Conservation (phyloP, 1,140 invertebrate genomes). For the Wasmannia auropunctata region DNA sequence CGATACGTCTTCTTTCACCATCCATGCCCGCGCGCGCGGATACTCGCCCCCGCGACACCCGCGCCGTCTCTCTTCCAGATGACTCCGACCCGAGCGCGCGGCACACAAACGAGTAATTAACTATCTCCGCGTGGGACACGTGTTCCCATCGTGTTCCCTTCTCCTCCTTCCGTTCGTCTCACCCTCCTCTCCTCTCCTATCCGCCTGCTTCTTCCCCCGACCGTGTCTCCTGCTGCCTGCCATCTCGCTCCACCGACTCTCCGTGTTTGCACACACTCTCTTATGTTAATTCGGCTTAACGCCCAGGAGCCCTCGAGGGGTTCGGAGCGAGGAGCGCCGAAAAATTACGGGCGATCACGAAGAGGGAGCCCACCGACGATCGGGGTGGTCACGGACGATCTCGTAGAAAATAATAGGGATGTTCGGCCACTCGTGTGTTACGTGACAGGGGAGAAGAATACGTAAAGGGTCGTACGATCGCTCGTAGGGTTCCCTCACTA, state of each 20-base stretch:
- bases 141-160: conserved; percentile 77
- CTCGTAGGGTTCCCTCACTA: conserved; percentile 29
- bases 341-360: conserved; percentile 78
- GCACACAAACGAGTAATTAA: conserved; percentile 86
- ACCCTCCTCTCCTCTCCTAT: conserved; percentile 26
- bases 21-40: conserved; percentile 21
- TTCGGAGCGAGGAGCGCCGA: conserved; percentile 67
- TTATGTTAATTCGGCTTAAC: conserved; percentile 85
- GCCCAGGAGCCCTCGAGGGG: conserved; percentile 76
- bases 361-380: conserved; percentile 49
- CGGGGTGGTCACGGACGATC: conserved; percentile 70
- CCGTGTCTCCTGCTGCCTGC: conserved; percentile 6
- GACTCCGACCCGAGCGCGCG: conserved; percentile 56
- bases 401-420: conserved; percentile 73
- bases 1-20: conserved; percentile 43
- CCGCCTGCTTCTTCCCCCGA: neutral
- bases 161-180: conserved; percentile 32
- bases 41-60: conserved; percentile 35
- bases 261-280: conserved; percentile 84
- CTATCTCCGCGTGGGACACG: conserved; percentile 82
- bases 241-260: conserved; percentile 55
- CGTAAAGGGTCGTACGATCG: conserved; percentile 57
- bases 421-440: conserved; percentile 34
- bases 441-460: conserved; percentile 2
- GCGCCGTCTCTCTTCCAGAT: conserved; percentile 47